A percentile compares a stretch with the other conserved stretches of the same genome.
Conservation (phyloP, 1,140 invertebrate genomes). For the Anoplophora glabripennis region DNA sequence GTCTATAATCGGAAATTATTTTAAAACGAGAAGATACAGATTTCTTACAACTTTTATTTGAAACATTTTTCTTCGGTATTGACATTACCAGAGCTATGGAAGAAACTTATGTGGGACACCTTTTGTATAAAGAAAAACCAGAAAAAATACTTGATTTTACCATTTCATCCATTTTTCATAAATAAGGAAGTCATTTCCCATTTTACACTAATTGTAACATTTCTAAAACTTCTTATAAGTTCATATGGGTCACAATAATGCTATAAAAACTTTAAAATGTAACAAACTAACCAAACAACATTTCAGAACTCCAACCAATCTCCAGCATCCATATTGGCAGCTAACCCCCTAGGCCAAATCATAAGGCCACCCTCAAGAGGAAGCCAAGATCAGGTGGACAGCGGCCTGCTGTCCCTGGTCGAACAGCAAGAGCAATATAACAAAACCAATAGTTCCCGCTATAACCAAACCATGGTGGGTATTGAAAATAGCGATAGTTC, state of each 20-base stretch:
- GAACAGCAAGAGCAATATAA: slow-evolving; percentile 39
- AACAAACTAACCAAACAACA: slow-evolving; percentile 19
- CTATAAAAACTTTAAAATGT: not conserved
- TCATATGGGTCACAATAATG: too few relatives aligned
- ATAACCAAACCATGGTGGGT: slow-evolving; percentile 47
- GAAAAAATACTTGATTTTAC: not conserved
- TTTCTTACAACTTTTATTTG: too few relatives aligned
- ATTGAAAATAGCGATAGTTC: slow-evolving; percentile 34
- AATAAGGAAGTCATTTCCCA: not conserved
- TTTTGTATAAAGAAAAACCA: too few relatives aligned
- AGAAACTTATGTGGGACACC: too few relatives aligned
- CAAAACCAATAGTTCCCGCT: slow-evolving; percentile 10
- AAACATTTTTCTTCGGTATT: too few relatives aligned
- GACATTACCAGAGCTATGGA: too few relatives aligned
- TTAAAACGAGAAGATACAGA: too few relatives aligned
- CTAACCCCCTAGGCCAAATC: slow-evolving; percentile 44
- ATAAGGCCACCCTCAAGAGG: slow-evolving; percentile 37
- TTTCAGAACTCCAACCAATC: slow-evolving; percentile 41
- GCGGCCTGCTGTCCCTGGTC: slow-evolving; percentile 52
- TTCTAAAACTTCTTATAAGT: not conserved
- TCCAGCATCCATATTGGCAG: slow-evolving; percentile 35
- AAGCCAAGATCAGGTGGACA: slow-evolving; percentile 41
- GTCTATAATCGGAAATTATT: too few relatives aligned
- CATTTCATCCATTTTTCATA: not conserved
- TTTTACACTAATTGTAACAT: not conserved